A percentile compares a stretch with the other conserved stretches of the same genome.
These are phyloP conservation scores for Drosophila barbarae DNA, from an alignment of 2,888 invertebrate genomes.

Conservation along the genomic window DNA sequence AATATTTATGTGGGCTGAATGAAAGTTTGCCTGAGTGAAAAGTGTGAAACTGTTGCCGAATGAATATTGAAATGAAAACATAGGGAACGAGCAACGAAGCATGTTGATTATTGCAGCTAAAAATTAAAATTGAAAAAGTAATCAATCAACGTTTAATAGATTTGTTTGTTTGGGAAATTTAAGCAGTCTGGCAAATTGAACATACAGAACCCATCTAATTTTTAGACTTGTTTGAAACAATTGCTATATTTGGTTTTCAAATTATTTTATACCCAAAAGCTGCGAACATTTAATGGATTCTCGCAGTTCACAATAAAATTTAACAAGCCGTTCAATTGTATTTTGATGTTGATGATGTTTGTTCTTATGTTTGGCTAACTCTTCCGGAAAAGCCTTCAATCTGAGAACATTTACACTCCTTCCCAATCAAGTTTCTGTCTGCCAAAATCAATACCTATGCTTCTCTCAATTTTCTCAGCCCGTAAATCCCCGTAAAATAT, in stretches of 20 bases:
- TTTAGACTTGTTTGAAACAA: background rate
- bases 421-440: background rate
- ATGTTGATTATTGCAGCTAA: background rate
- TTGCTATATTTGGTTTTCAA: background rate
- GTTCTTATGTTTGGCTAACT: background rate
- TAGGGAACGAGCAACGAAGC: background rate
- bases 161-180: background rate
- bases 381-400: background rate
- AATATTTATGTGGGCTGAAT: constrained; percentile 5
- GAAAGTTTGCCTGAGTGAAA: background rate
- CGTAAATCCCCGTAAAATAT: constrained; percentile 9
- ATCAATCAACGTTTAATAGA: background rate
- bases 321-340: background rate
- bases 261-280: background rate
- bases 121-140: background rate
- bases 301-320: background rate
- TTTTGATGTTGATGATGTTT: background rate
- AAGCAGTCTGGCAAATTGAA: background rate
- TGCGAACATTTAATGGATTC: background rate
- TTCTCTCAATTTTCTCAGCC: background rate
- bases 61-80: background rate
- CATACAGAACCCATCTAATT: background rate
- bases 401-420: background rate
- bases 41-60: constrained; percentile 3
- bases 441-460: constrained; percentile 3